These are phyloP conservation scores for Climacteris rufus DNA, from an alignment of 2,113 vertebrate genomes.

Conservation along the genomic window DNA sequence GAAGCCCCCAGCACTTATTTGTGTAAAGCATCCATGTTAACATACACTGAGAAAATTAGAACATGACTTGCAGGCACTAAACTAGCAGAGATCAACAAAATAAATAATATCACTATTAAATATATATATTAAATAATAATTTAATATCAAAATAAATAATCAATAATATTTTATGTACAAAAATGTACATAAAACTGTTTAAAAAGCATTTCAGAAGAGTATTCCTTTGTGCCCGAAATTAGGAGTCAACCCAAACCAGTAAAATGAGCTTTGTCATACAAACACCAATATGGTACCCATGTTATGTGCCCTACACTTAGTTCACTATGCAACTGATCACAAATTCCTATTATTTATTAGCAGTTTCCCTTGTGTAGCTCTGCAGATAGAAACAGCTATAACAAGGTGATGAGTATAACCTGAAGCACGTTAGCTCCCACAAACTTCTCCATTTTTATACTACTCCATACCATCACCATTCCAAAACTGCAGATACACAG, in stretches of 20 bases:
- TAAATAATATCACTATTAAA: no score
- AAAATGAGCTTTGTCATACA: neutral
- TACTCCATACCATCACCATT: neutral
- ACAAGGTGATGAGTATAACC: neutral
- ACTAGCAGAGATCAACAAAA: neutral
- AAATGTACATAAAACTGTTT: neutral
- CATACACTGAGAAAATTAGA: neutral
- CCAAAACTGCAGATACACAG: neutral
- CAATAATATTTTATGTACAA: no score
- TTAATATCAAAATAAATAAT: neutral
- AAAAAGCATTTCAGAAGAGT: neutral
- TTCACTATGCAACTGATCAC: neutral
- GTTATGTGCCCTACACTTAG: neutral
- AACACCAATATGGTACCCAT: rapidly evolving
- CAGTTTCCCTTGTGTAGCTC: neutral
- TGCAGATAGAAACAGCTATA: neutral
- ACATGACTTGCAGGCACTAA: neutral
- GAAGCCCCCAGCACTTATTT: neutral
- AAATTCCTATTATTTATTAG: neutral
- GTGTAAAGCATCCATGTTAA: neutral
- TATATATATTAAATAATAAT: no score
- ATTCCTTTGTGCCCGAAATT: neutral
- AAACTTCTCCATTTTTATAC: neutral
- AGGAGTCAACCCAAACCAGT: neutral
- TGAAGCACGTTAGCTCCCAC: neutral